These are phyloP conservation scores for Gortyna flavago DNA, from an alignment of 2,888 invertebrate genomes.

Conservation along the genomic window DNA sequence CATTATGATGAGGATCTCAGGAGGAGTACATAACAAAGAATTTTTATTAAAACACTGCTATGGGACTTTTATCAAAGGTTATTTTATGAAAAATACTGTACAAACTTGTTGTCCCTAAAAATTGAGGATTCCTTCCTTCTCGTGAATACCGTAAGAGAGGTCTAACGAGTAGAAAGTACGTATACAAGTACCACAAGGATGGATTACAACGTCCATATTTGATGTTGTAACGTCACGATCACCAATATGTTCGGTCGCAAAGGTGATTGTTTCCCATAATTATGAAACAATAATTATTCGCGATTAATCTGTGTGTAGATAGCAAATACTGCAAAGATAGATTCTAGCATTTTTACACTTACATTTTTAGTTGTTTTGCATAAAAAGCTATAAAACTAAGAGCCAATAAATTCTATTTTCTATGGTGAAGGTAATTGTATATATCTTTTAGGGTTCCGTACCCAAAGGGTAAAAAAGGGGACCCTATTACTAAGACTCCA, in stretches of 20 bases:
- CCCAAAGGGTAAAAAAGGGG: too few species aligned
- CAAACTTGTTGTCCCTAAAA: slow-evolving; percentile 16
- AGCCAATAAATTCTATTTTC: not conserved
- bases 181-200: slow-evolving; percentile 1
- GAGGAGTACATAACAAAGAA: slow-evolving; percentile 24
- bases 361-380: not conserved
- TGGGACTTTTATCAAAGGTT: slow-evolving; percentile 23
- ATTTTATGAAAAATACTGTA: slow-evolving; percentile 33
- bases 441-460: too few species aligned
- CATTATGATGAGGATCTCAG: slow-evolving; percentile 2
- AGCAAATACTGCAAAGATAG: not conserved
- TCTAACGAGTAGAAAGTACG: not conserved
- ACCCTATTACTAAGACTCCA: too few species aligned
- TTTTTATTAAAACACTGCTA: slow-evolving; percentile 34
- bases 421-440: too few species aligned
- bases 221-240: not conserved
- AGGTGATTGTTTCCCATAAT: not conserved
- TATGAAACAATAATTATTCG: not conserved
- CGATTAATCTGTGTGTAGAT: too few species aligned
- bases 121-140: slow-evolving; percentile 1
- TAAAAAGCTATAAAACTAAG: not conserved
- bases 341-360: not conserved
- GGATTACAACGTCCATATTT: slow-evolving; percentile 2
- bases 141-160: not conserved
- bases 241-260: not conserved